Base-by-base conservation (phyloP, 2,888 invertebrate species). In the Eudasyphora cyanicolor region DNA sequence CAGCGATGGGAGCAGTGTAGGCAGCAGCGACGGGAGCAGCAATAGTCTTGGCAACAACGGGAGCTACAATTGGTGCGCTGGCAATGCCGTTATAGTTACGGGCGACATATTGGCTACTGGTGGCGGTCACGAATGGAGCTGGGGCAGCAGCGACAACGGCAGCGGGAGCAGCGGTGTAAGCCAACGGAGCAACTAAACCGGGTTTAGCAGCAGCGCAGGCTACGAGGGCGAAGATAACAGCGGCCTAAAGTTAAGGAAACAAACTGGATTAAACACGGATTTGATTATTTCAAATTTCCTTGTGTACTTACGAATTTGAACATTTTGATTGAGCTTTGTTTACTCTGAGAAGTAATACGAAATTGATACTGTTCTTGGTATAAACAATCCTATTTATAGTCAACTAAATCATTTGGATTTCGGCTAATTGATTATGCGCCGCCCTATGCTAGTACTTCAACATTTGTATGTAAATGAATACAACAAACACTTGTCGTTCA, bases 81-180 rank as follows among this genome's bases (percentile, higher is more conserved):
- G 82, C 76, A 6, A 81, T 73, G 10, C 76, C 76, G 86, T 89
- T 89, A 85, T 86, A 86, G 77, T 89, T 89, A 12, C 89, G 85
- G 45, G 89, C 88, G 84, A 89, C 64, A 80, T 87, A 87, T 82
- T 89, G 89, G 73, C 88, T 89, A n/a, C 85, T 76, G 35, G 86
- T 79, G 29, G 67, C 45, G n/a, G 76, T 17, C 24, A 77, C 54
- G 71, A 86, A 10, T 42, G 81, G 77, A 35, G 87, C 84, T 14
- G 89, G 87, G 60, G 88, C 45, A n/a, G 67, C 60, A 49, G 85
- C 21, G 17, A 81, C 79, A 24, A 76, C 38, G n/a, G 74, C 70
- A 51, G 79, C 82, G 0, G 76, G 75, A 4, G n/a, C n/a, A n/a
- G 87, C 87, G 19, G 88, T 86, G 49, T 87, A 87, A 0, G 87